Evolutionary conservation across 2,888 invertebrate species (phyloP).

Genomic region (Drosophila neoperkinsi): DNA sequence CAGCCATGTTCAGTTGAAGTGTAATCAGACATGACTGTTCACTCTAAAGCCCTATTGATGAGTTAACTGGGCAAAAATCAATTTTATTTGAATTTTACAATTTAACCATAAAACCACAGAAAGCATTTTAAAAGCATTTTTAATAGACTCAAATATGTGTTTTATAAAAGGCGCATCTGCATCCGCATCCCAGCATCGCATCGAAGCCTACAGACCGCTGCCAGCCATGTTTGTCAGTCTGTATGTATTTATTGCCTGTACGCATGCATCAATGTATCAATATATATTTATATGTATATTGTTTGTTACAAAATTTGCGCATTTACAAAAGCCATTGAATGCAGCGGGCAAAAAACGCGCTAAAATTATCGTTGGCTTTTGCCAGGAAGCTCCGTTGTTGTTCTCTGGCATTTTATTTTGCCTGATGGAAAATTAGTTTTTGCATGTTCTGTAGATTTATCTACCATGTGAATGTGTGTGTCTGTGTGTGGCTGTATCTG

Average conservation of each 20-base stretch:
- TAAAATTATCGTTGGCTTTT: constrained; percentile 74
- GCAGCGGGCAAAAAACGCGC: constrained; percentile 64
- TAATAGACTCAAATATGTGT: constrained; percentile 84
- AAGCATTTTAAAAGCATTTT: constrained; percentile 81
- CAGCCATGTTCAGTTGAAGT: background rate
- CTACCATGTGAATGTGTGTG: constrained; percentile 33
- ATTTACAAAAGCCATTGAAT: constrained; percentile 71
- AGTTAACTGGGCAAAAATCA: constrained; percentile 59
- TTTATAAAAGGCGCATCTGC: constrained; percentile 57
- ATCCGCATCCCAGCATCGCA: constrained; percentile 1
- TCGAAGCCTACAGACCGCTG: constrained; percentile 7
- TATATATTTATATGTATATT: constrained; percentile 70
- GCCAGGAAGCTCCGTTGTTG: constrained; percentile 17
- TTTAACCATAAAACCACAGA: constrained; percentile 80
- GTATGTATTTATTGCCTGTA: constrained; percentile 22
- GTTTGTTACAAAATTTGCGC: constrained; percentile 77
- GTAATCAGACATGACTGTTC: background rate
- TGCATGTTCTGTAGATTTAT: constrained; percentile 67
- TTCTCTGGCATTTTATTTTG: constrained; percentile 66
- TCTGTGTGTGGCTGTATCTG: constrained; percentile 32
- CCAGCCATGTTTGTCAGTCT: constrained; percentile 8
- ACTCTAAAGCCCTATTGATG: constrained; percentile 2
- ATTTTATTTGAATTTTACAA: constrained; percentile 83
- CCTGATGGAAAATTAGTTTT: constrained; percentile 76
- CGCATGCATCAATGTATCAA: constrained; percentile 51